These are phyloP conservation scores for Diorhabda sublineata DNA, from an alignment of 1,140 invertebrate genomes.

Conservation along the genomic window DNA sequence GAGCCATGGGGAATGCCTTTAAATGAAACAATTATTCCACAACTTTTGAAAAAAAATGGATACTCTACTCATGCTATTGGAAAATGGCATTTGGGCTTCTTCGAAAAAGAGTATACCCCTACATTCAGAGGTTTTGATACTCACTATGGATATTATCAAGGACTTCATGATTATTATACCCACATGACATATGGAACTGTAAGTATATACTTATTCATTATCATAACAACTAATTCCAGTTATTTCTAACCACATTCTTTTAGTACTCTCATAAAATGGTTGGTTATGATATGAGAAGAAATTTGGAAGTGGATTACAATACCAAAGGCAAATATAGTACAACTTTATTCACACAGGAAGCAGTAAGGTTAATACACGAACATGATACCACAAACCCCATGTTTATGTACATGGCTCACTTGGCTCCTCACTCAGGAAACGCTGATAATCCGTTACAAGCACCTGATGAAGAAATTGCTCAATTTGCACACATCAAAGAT, in stretches of 20 bases:
- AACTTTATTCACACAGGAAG: slow-evolving; percentile 74
- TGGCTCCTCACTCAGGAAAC: slow-evolving; percentile 75
- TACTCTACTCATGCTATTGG: slow-evolving; percentile 83
- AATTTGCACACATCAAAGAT: slow-evolving; percentile 73
- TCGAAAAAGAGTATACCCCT: slow-evolving; percentile 68
- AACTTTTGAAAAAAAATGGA: slow-evolving; percentile 70
- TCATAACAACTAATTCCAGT: neutral
- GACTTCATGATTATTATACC: slow-evolving; percentile 78
- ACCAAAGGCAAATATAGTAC: slow-evolving; percentile 69
- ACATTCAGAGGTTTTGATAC: slow-evolving; percentile 77
- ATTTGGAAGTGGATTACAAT: slow-evolving; percentile 57
- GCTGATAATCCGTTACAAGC: slow-evolving; percentile 71
- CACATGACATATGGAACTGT: slow-evolving; percentile 60
- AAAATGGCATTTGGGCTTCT: slow-evolving; percentile 84
- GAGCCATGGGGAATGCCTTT: slow-evolving; percentile 71
- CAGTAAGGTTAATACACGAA: slow-evolving; percentile 61
- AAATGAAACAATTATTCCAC: slow-evolving; percentile 62
- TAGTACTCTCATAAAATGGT: slow-evolving; percentile 39
- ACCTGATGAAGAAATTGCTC: slow-evolving; percentile 68
- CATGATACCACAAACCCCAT: slow-evolving; percentile 68
- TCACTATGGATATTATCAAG: slow-evolving; percentile 81
- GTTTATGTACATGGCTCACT: slow-evolving; percentile 82
- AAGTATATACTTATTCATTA: slow-evolving; percentile 32
- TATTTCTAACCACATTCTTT: slow-evolving; percentile 5
- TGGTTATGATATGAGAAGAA: slow-evolving; percentile 66